Conservation (phyloP, 2,113 vertebrate genomes). For the Myiozetetes cayanensis region DNA sequence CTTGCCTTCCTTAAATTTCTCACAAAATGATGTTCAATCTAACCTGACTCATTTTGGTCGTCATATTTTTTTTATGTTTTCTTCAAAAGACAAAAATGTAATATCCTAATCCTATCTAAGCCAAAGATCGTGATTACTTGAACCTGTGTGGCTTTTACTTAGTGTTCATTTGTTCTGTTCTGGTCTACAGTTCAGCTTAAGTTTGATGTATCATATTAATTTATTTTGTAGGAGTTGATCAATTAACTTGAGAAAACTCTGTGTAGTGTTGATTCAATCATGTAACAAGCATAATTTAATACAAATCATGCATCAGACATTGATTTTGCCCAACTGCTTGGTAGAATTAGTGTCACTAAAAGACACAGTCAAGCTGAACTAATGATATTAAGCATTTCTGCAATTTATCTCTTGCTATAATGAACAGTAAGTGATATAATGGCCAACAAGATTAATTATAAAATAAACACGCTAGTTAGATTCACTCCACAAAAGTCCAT, state of each 20-base stretch:
- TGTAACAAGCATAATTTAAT: conserved; percentile 78
- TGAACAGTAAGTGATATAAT: conserved; percentile 75
- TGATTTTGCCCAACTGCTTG: conserved; percentile 74
- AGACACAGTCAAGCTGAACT: conserved; percentile 73
- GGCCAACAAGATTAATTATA: conserved; percentile 76
- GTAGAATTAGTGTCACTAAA: conserved; percentile 75
- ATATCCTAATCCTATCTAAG: neutral
- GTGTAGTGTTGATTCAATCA: conserved; percentile 71
- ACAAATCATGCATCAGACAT: conserved; percentile 72
- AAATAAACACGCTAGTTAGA: conserved; percentile 71
- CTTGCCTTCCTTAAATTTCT: neutral
- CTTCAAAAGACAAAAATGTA: neutral
- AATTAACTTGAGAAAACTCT: conserved; percentile 76
- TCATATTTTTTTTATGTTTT: neutral
- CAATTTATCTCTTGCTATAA: conserved; percentile 75
- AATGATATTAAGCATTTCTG: conserved; percentile 73
- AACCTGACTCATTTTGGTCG: neutral
- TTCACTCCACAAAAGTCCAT: conserved; percentile 38
- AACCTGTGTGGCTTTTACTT: neutral
- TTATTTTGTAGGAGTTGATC: conserved; percentile 72
- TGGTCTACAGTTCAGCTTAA: conserved; percentile 34
- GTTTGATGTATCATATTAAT: conserved; percentile 70
- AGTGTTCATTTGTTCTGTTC: conserved; percentile 11
- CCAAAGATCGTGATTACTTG: neutral
- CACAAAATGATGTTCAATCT: neutral